Conservation (phyloP, 2,797 vertebrate genomes). For the Platalea minor region DNA sequence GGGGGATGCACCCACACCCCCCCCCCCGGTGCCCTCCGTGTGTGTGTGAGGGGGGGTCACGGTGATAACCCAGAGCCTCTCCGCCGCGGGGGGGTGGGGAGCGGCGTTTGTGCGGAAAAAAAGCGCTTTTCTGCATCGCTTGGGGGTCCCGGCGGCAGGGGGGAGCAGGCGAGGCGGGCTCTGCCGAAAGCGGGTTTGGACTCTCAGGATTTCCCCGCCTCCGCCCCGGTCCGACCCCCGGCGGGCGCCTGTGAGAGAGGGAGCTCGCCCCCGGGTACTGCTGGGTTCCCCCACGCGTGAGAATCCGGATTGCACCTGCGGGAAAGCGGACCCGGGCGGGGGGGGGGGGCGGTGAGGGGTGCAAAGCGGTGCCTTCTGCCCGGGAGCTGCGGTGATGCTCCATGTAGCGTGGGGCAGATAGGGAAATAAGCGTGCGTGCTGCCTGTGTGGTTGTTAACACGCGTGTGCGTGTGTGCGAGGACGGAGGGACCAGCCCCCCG, state of each 20-base stretch:
- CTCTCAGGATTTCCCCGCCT: background rate
- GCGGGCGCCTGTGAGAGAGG: background rate
- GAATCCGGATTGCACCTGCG: background rate
- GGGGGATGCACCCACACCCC: too few species aligned
- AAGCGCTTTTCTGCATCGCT: background rate
- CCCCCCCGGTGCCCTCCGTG: background rate
- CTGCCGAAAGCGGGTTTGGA: background rate
- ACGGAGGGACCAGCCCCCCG: background rate
- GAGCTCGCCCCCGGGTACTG: background rate
- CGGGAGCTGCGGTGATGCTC: background rate
- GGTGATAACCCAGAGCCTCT: background rate
- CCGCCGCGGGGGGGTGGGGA: background rate
- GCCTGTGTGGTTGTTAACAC: background rate
- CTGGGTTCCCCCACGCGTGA: background rate
- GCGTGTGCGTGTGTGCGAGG: background rate
- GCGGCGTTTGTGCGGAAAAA: background rate
- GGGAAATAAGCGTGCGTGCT: background rate
- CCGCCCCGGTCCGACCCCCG: background rate
- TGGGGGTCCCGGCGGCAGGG: background rate
- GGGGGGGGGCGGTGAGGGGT: background rate
- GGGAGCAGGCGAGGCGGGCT: background rate
- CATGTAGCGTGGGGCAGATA: background rate
- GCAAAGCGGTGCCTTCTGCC: background rate
- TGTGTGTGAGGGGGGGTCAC: background rate
- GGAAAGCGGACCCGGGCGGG: background rate